A percentile compares a stretch with the other conserved stretches of the same genome.
Conservation (phyloP, 2,888 invertebrate species). For the Hyalella azteca region DNA sequence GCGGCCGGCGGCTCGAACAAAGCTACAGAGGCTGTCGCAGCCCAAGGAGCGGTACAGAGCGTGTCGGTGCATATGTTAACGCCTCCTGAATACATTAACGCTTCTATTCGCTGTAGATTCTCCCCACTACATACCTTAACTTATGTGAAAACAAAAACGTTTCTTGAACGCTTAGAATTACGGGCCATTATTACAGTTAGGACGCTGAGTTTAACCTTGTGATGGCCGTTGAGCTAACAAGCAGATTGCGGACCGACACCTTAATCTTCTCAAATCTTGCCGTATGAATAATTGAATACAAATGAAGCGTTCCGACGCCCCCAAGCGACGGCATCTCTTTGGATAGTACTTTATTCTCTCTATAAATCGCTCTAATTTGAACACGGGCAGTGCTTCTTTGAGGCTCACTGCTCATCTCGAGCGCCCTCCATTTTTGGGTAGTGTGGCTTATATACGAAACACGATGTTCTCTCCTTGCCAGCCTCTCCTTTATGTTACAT, state of each 20-base stretch:
- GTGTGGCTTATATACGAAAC: neutral
- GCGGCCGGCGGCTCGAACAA: slow-evolving; percentile 18
- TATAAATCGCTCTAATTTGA: neutral
- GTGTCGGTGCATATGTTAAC: slow-evolving; percentile 8
- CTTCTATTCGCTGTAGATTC: neutral
- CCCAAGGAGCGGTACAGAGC: neutral
- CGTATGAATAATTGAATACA: slow-evolving; percentile 21
- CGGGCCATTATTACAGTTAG: slow-evolving; percentile 8
- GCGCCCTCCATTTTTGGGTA: neutral
- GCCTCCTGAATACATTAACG: slow-evolving; percentile 20
- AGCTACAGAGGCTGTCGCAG: neutral
- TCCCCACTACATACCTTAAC: neutral
- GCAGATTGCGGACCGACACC: neutral
- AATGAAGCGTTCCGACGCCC: neutral
- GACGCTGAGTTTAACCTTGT: neutral
- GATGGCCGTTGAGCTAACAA: slow-evolving; percentile 14
- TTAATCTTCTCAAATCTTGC: neutral
- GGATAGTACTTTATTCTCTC: neutral
- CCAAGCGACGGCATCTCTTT: neutral
- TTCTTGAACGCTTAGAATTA: neutral
- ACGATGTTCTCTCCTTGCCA: neutral
- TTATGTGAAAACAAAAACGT: slow-evolving; percentile 15
- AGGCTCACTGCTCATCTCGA: neutral
- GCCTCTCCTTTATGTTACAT: slow-evolving; percentile 9
- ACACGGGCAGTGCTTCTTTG: neutral